These are phyloP conservation scores for Cosmia pyralina DNA, from an alignment of 2,888 invertebrate species.

Conservation along the genomic window DNA sequence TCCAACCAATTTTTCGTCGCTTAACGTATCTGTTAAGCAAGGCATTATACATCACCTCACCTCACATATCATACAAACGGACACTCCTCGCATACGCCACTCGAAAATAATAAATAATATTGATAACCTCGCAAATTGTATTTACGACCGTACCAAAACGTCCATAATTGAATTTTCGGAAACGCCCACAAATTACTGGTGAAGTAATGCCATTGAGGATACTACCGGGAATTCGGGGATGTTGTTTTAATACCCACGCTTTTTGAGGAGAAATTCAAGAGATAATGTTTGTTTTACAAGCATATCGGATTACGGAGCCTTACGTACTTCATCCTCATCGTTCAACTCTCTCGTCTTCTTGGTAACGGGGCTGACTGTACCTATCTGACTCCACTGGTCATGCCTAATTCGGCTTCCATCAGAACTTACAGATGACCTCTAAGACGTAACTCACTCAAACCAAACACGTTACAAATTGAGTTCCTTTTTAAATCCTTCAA, in stretches of 20 bases:
- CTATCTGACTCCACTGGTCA: background rate
- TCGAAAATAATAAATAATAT: conserved; percentile 61
- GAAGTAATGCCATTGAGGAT: conserved; percentile 27
- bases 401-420: background rate
- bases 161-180: conserved; percentile 71
- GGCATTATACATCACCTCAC: conserved; percentile 11
- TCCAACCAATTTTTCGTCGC: background rate
- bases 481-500: background rate
- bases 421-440: background rate
- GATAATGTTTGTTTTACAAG: conserved; percentile 23
- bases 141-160: conserved; percentile 68
- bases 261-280: conserved; percentile 23
- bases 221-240: conserved; percentile 44
- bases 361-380: background rate
- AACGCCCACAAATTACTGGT: conserved; percentile 57
- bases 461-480: background rate
- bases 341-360: background rate
- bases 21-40: conserved; percentile 25
- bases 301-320: background rate
- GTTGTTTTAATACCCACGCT: conserved; percentile 27
- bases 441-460: background rate
- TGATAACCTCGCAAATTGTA: conserved; percentile 70
- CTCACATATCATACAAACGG: conserved; percentile 37
- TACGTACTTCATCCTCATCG: background rate
- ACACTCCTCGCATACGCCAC: conserved; percentile 10